Evolutionary conservation across 2,888 invertebrate genomes (phyloP).

Genomic region (Galeopsomyia nigrocyanea): DNA sequence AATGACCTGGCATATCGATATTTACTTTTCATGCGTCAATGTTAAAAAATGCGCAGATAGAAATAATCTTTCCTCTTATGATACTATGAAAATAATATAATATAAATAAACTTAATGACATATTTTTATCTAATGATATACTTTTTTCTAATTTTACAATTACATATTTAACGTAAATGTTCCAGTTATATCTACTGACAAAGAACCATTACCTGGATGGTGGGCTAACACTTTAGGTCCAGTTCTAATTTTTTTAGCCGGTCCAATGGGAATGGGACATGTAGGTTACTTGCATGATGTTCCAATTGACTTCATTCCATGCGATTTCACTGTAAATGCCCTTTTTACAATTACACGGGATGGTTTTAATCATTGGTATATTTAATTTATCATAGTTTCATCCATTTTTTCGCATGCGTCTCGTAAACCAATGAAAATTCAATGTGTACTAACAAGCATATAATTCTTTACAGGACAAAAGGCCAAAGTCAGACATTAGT

Average conservation of each 20-base stretch:
- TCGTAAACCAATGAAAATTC: too few relatives aligned
- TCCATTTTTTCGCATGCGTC: neutral
- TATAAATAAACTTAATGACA: too few relatives aligned
- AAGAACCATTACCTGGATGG: conserved; percentile 56
- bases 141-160: too few relatives aligned
- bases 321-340: conserved; percentile 55
- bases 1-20: too few relatives aligned
- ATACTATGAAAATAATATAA: too few relatives aligned
- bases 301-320: conserved; percentile 53
- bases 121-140: too few relatives aligned
- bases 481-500: conserved; percentile 69
- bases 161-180: too few relatives aligned
- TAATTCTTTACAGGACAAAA: conserved; percentile 32
- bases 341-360: conserved; percentile 55
- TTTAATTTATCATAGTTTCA: neutral
- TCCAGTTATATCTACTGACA: conserved; percentile 46
- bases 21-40: too few relatives aligned
- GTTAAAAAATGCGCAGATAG: too few relatives aligned
- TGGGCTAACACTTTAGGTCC: conserved; percentile 51
- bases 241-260: conserved; percentile 18
- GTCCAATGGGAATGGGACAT: conserved; percentile 51
- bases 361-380: conserved; percentile 49
- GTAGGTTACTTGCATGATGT: conserved; percentile 28
- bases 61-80: neutral
- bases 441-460: too few relatives aligned